phyloP scores from a whole-genome alignment of 2,888 invertebrate genomes.

The Thymelicus lineola region DNA sequence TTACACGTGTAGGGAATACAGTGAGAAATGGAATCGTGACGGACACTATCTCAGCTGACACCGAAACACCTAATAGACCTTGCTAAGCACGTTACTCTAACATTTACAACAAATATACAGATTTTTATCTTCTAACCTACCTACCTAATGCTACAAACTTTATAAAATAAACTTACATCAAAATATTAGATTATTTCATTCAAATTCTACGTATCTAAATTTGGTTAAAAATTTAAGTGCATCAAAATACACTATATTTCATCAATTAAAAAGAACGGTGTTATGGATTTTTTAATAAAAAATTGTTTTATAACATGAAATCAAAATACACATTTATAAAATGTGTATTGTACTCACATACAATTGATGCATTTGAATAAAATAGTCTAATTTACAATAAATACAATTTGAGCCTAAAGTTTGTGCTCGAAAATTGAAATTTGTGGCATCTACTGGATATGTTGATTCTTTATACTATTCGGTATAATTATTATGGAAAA shows the following conservation, averaged over 20 bases:
- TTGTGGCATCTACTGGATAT: constrained; percentile 75
- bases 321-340: not conserved
- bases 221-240: too few species aligned
- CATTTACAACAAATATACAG: constrained; percentile 49
- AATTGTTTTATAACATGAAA: not conserved
- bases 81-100: constrained; percentile 39
- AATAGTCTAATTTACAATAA: constrained; percentile 61
- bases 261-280: not conserved
- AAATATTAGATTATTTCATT: constrained; percentile 62
- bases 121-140: constrained; percentile 49
- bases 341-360: not conserved
- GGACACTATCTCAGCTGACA: not conserved
- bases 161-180: constrained; percentile 58
- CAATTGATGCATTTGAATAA: constrained; percentile 55
- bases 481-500: constrained; percentile 34
- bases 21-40: not conserved
- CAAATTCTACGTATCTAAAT: constrained; percentile 39
- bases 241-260: too few species aligned
- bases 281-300: not conserved
- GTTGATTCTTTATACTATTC: constrained; percentile 75
- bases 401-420: constrained; percentile 73
- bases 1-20: constrained; percentile 12
- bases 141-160: constrained; percentile 54
- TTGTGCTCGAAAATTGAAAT: constrained; percentile 65
- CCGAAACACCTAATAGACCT: constrained; percentile 6